Evolutionary conservation across 2,888 invertebrate species (phyloP).

Genomic region (Aphrophora alni): DNA sequence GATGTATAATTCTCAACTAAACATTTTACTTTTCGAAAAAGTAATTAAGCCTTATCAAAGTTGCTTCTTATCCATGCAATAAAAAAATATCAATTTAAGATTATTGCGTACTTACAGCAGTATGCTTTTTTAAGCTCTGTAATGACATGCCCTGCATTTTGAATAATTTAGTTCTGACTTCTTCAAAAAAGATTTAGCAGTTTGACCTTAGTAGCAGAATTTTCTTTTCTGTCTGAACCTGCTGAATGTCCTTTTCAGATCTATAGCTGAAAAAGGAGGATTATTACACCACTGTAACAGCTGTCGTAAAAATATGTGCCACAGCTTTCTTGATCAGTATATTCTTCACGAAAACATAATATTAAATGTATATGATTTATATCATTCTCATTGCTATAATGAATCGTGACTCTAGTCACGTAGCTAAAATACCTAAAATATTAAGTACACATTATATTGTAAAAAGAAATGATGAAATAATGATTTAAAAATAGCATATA

Average conservation of each 20-base stretch:
- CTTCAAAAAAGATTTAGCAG: background rate
- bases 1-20: no score
- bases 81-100: background rate
- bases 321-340: background rate
- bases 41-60: no score
- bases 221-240: background rate
- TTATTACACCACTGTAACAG: background rate
- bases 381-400: no score
- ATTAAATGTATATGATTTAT: no score
- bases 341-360: no score
- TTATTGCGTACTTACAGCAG: conserved; percentile 69
- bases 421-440: no score
- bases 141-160: conserved; percentile 66
- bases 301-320: background rate
- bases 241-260: background rate
- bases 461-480: no score
- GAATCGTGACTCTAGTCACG: no score
- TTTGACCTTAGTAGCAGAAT: background rate
- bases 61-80: no score
- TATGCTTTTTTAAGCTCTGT: conserved; percentile 76
- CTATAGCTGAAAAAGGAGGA: background rate
- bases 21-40: no score
- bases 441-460: no score
- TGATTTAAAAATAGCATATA: no score
- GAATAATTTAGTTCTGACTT: background rate